Percentiles rank a stretch among this genome's conserved stretches.
Conservation (phyloP, 2,797 vertebrate genomes). For the Sebastes hubbsi region DNA sequence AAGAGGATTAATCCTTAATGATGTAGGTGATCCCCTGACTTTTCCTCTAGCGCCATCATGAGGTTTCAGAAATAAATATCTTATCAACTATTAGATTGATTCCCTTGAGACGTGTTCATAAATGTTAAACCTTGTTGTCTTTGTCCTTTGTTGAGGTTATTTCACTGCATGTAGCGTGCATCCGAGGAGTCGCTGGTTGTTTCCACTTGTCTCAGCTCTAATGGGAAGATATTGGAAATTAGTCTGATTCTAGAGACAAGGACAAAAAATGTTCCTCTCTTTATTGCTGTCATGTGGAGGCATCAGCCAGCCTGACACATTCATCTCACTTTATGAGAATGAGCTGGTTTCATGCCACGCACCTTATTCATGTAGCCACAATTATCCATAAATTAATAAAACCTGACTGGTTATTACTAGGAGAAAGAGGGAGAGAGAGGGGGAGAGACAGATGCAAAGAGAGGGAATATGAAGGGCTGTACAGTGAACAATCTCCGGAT, state of each 20-base stretch:
- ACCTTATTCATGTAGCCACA: conserved; percentile 79
- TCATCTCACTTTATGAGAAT: conserved; percentile 76
- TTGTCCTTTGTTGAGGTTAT: conserved; percentile 9
- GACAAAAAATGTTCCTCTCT: conserved; percentile 36
- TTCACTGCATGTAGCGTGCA: conserved; percentile 3
- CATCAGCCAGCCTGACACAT: conserved; percentile 60
- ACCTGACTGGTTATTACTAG: conserved; percentile 92
- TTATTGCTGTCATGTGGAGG: conserved; percentile 63
- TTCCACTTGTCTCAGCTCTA: conserved; percentile 51
- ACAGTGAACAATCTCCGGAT: conserved; percentile 99
- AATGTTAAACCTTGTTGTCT: not conserved
- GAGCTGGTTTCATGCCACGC: conserved; percentile 66
- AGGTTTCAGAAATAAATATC: not conserved
- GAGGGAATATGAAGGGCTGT: conserved; percentile 86
- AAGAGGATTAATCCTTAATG: not conserved
- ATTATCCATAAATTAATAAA: conserved; percentile 87
- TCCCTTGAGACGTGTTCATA: not conserved
- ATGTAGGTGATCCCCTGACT: not conserved
- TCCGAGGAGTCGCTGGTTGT: conserved; percentile 17
- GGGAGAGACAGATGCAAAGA: conserved; percentile 55
- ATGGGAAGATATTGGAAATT: conserved; percentile 71
- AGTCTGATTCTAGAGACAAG: conserved; percentile 64
- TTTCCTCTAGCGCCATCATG: not conserved
- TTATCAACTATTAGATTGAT: not conserved
- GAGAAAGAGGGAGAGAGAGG: conserved; percentile 49